Evolutionary conservation across 2,113 vertebrate species (phyloP).

Genomic region (Rhea pennata): DNA sequence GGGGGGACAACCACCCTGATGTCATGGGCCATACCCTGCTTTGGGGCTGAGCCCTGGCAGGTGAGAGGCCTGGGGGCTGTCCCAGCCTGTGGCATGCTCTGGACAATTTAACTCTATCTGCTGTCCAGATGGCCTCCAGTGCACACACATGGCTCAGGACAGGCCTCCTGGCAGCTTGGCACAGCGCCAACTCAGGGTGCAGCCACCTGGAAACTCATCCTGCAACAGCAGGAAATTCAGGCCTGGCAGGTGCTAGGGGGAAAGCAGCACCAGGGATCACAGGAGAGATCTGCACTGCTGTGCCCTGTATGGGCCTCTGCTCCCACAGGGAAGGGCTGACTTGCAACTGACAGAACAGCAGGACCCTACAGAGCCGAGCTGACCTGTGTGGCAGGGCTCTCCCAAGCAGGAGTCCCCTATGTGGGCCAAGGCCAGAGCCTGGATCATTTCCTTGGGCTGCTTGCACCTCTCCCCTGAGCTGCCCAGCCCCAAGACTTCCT

Average conservation of each 20-base stretch:
- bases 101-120: fast-evolving
- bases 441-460: no score
- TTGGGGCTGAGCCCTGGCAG: neutral
- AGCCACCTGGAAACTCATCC: neutral
- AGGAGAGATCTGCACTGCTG: no score
- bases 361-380: neutral
- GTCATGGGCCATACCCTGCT: neutral
- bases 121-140: fast-evolving
- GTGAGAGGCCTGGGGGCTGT: neutral
- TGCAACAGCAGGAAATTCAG: conserved; percentile 27
- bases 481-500: no score
- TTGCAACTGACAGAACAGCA: neutral
- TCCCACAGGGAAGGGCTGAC: neutral
- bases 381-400: neutral
- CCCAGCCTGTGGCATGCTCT: neutral
- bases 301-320: no score
- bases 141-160: fast-evolving
- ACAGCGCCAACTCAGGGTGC: neutral
- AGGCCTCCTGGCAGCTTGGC: neutral
- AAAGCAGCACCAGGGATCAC: neutral
- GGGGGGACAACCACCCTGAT: neutral
- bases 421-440: no score
- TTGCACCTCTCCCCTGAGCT: no score
- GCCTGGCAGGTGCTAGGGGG: neutral
- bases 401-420: no score